phyloP scores from a whole-genome alignment of 2,113 vertebrate species.

The Elanoides forficatus region DNA sequence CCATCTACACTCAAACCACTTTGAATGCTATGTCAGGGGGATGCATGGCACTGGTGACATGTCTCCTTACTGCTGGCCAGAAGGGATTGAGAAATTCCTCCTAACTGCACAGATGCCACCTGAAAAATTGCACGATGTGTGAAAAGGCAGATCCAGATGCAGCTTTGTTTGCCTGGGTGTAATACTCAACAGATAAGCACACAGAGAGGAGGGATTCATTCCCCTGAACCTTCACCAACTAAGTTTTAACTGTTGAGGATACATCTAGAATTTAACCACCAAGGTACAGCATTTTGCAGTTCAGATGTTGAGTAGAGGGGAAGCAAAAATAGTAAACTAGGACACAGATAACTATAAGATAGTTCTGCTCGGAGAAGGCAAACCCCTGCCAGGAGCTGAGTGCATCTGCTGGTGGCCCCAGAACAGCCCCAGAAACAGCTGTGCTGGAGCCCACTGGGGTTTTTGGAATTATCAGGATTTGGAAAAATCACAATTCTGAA shows the following conservation, averaged over 20 bases:
- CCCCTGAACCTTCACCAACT: not conserved
- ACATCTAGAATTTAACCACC: not conserved
- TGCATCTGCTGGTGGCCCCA: not conserved
- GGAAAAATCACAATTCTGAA: not conserved
- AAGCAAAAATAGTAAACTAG: not conserved
- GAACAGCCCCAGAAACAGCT: not conserved
- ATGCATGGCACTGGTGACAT: not conserved
- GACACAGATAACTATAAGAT: not conserved
- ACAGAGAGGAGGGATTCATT: not conserved
- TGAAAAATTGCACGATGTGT: not conserved
- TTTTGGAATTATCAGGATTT: not conserved
- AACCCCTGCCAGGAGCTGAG: not conserved
- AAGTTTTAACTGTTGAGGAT: not conserved
- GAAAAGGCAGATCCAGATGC: not conserved
- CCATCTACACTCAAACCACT: not conserved
- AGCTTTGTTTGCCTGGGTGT: not conserved
- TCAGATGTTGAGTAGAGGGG: not conserved
- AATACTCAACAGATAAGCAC: accelerated
- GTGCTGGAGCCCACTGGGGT: not conserved
- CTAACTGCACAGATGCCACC: not conserved
- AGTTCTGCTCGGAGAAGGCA: not conserved
- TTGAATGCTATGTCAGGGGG: not conserved
- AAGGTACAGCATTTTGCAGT: not conserved
- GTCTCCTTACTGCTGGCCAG: not conserved
- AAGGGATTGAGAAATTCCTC: not conserved